phyloP scores from a whole-genome alignment of 2,113 vertebrate genomes.

The Cariama cristata region DNA sequence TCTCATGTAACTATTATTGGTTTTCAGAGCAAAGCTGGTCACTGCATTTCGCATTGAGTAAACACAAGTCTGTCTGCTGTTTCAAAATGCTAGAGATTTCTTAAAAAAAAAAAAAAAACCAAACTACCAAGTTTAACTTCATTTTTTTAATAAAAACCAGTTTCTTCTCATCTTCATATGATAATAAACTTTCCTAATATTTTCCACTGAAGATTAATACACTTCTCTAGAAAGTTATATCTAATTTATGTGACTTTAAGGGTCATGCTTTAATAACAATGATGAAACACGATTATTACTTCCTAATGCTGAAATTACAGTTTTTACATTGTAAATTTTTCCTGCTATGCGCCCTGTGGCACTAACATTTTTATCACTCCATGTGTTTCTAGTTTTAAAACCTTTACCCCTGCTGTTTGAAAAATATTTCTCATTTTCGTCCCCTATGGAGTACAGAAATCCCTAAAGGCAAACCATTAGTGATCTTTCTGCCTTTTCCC shows the following conservation, averaged over 20 bases:
- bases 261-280: constrained; percentile 98
- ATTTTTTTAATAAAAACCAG: constrained; percentile 38
- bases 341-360: constrained; percentile 97
- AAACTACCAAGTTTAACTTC: constrained; percentile 19
- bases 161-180: constrained; percentile 64
- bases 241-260: constrained; percentile 93
- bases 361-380: constrained; percentile 99
- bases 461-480: constrained; percentile 99
- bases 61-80: constrained; percentile 57
- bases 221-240: constrained; percentile 87
- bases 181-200: constrained; percentile 85
- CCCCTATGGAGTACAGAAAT: constrained; percentile 99
- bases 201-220: constrained; percentile 84
- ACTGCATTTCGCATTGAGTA: neutral
- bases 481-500: constrained; percentile 98
- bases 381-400: constrained; percentile 99
- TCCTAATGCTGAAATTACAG: constrained; percentile 99
- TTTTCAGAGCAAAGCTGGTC: constrained; percentile 1
- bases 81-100: constrained; percentile 38
- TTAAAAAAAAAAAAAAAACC: neutral
- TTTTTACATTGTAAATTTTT: constrained; percentile 95
- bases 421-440: constrained; percentile 99
- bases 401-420: constrained; percentile 99
- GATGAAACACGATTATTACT: constrained; percentile 99
- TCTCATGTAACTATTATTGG: neutral